phyloP scores from a whole-genome alignment of 2,113 vertebrate species.

The Lophius piscatorius region DNA sequence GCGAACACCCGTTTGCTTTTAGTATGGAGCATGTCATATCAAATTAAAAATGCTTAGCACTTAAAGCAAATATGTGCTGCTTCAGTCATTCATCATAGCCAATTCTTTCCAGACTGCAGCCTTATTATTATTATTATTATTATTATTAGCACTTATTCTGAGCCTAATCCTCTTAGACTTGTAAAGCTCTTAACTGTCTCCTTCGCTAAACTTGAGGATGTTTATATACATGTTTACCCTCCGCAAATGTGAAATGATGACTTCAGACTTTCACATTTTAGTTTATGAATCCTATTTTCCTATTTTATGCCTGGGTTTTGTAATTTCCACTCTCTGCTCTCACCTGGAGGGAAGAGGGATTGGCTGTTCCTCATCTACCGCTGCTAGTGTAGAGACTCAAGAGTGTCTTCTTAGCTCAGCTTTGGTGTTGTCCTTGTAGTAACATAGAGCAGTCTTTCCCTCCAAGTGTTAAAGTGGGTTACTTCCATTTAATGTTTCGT shows the following conservation, averaged over 20 bases:
- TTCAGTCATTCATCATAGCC: constrained; percentile 19
- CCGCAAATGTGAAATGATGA: constrained; percentile 8
- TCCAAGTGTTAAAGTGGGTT: neutral
- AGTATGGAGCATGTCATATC: no score
- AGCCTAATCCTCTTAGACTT: constrained; percentile 36
- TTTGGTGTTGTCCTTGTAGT: constrained; percentile 13
- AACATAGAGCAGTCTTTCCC: constrained; percentile 31
- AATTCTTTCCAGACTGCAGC: no score
- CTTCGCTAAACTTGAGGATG: constrained; percentile 22
- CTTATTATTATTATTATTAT: no score
- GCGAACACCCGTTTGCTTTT: no score
- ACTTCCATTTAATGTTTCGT: neutral
- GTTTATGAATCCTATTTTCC: constrained; percentile 27
- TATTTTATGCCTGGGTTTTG: constrained; percentile 30
- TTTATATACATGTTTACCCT: constrained; percentile 11
- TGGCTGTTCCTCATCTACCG: constrained; percentile 2
- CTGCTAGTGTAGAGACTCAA: constrained; percentile 9
- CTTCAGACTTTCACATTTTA: neutral
- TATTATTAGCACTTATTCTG: constrained; percentile 19
- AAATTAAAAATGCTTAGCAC: neutral
- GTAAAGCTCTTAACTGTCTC: constrained; percentile 12
- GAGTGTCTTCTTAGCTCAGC: constrained; percentile 4
- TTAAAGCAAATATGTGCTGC: constrained; percentile 4
- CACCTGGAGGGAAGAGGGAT: constrained; percentile 67
- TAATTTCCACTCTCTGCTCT: constrained; percentile 47